phyloP scores from a whole-genome alignment of 1,140 invertebrate species.

The Piezodorus guildinii region DNA sequence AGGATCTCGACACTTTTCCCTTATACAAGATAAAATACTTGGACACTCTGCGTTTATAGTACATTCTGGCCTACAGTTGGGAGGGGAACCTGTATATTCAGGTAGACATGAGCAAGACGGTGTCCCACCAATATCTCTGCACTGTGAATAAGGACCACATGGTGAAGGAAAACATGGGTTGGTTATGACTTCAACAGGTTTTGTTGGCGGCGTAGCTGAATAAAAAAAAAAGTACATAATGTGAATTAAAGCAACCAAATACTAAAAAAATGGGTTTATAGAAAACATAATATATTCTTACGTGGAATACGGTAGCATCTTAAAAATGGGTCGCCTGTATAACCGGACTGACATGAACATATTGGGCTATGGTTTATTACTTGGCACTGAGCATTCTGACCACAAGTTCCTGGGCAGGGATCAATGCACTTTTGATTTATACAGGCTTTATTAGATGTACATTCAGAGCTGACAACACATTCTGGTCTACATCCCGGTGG shows the following conservation, averaged over 20 bases:
- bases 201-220: constrained; percentile 29
- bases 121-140: constrained; percentile 44
- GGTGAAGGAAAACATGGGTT: constrained; percentile 44
- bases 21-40: constrained; percentile 50
- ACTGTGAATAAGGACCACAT: constrained; percentile 52
- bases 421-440: constrained; percentile 39
- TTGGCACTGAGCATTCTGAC: constrained; percentile 42
- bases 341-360: constrained; percentile 41
- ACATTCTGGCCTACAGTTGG: constrained; percentile 53
- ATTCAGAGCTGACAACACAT: constrained; percentile 39
- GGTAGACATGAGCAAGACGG: constrained; percentile 52
- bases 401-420: constrained; percentile 42
- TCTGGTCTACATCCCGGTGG: constrained; percentile 39
- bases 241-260: not conserved
- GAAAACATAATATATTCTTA: constrained; percentile 14
- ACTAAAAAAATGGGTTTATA: not conserved
- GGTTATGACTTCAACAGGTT: constrained; percentile 23
- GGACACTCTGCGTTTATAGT: constrained; percentile 52
- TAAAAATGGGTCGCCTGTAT: constrained; percentile 41
- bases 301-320: constrained; percentile 29
- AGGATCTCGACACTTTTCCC: constrained; percentile 54
- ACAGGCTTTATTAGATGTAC: constrained; percentile 39
- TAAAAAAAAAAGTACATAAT: constrained; percentile 24
- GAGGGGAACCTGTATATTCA: constrained; percentile 48
- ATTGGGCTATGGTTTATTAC: constrained; percentile 42